Evolutionary conservation across 1,140 invertebrate species (phyloP).

Genomic region (Caerostris darwini): DNA sequence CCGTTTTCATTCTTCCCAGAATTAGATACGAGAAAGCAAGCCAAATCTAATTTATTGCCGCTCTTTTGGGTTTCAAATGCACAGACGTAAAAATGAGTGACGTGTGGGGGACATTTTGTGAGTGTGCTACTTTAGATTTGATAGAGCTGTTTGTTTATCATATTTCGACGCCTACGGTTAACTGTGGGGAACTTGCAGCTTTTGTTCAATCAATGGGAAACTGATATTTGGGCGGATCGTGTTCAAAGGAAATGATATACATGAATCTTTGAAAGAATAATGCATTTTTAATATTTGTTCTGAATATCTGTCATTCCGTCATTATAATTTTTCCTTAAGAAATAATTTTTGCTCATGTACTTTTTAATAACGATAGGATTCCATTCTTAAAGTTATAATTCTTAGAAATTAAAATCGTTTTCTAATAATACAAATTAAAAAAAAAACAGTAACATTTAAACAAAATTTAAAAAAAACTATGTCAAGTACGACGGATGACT

Average conservation of each 20-base stretch:
- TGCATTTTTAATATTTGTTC: no score
- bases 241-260: not conserved
- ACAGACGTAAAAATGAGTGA: not conserved
- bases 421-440: no score
- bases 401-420: no score
- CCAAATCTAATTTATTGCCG: not conserved
- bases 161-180: not conserved
- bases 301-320: no score
- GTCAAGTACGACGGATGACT: no score
- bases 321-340: no score
- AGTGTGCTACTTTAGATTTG: not conserved
- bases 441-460: no score
- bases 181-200: not conserved
- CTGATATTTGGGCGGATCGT: not conserved
- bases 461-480: no score
- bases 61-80: constrained; percentile 17
- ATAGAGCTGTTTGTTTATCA: not conserved
- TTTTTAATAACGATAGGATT: no score
- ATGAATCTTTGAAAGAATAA: not conserved
- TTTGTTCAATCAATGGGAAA: not conserved
- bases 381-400: no score
- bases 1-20: constrained; percentile 19
- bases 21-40: constrained; percentile 6
- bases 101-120: not conserved
- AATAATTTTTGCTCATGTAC: no score